Evolutionary conservation across 1,140 invertebrate species (phyloP), one percentile per base, ranked within the genome.

Genomic region (Cepaea nemoralis): DNA sequence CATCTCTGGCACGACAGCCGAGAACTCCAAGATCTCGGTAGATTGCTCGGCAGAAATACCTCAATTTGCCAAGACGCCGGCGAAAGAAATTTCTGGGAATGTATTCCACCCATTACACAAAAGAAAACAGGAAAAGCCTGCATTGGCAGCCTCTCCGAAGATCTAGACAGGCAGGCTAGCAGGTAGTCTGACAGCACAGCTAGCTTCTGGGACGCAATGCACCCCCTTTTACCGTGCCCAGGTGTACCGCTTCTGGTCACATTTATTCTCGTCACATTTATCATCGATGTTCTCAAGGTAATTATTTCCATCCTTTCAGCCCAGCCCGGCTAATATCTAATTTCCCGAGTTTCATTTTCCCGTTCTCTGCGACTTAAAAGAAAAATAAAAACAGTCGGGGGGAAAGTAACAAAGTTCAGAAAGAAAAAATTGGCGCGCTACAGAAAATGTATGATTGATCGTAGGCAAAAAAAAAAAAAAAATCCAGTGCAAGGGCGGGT

Each of bases 391-490:
- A 63, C 2, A 55, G n/a, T 14, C n/a, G n/a, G n/a, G n/a, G n/a
- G n/a, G n/a, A n/a, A n/a, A n/a, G 6, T 16, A 5, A 27, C 16
- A 31, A 63, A 63, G n/a, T 31, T 31, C 16, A 2, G n/a, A 31
- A 31, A 31, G 5, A 31, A 63, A 63, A 31, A 6, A n/a, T 16
- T 63, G 59, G n/a, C 59, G 59, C 33, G 59, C 59, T 27, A 63
- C 59, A 63, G 22, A 63, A 63, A 63, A n/a, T n/a, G 16, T 63
- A 63, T 63, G 59, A 63, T 31, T 63, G 59, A 63, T 63, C 59
- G 59, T 31, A 3, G n/a, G 59, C 59, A 63, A 63, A 63, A n/a
- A n/a, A n/a, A n/a, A n/a, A n/a, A n/a, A n/a, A n/a, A n/a, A n/a
- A 31, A 31, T 63, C 59, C 27, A 27, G 59, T 63, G 59, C 59